Percentiles rank a stretch among this genome's conserved stretches.
Conservation (phyloP, 2,113 vertebrate species). For the Spea multiplicata region DNA sequence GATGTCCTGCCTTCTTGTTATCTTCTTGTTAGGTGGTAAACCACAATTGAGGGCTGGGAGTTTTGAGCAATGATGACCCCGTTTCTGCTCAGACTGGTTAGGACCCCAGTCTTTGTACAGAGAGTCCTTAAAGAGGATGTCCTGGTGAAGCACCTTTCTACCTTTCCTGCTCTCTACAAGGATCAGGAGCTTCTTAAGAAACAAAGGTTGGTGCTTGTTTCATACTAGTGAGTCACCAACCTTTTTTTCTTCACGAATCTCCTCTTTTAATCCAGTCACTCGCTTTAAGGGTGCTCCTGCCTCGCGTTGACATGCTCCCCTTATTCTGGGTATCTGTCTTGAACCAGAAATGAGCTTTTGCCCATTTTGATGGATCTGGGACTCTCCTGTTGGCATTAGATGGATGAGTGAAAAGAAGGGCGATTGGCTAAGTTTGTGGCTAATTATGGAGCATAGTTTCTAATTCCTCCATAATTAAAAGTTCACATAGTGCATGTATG, state of each 20-base stretch:
- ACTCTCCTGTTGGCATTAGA: too few relatives aligned
- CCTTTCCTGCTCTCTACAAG: constrained; percentile 58
- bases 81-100: constrained; percentile 57
- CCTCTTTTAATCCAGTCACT: neutral
- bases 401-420: too few relatives aligned
- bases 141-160: constrained; percentile 54
- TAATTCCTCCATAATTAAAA: too few relatives aligned
- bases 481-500: too few relatives aligned
- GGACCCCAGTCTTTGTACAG: constrained; percentile 56
- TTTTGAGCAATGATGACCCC: constrained; percentile 59
- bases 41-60: constrained; percentile 18
- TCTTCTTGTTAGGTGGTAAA: constrained; percentile 55
- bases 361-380: too few relatives aligned
- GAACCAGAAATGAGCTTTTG: too few relatives aligned
- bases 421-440: too few relatives aligned
- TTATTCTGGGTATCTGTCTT: too few relatives aligned
- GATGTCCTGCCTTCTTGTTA: constrained; percentile 26
- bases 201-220: constrained; percentile 68
- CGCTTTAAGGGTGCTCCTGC: too few relatives aligned
- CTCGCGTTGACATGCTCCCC: too few relatives aligned
- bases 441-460: too few relatives aligned
- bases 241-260: constrained; percentile 32
- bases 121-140: constrained; percentile 51
- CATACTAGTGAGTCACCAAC: constrained; percentile 47
- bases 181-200: constrained; percentile 60